Evolutionary conservation across 2,888 invertebrate species (phyloP).

Genomic region (Agrilus biguttatus): DNA sequence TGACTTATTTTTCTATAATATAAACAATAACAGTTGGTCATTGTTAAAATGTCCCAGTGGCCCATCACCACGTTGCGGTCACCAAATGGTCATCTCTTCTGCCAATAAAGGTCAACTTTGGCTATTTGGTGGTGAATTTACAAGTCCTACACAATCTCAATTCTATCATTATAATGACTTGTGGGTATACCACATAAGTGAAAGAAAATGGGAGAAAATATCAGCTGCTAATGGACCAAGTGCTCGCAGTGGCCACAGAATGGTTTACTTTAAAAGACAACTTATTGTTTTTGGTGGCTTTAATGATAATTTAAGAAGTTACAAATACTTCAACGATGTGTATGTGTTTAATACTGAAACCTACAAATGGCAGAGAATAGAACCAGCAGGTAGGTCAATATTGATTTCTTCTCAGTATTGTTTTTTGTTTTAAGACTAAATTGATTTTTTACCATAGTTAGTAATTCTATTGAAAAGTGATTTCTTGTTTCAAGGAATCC

Average conservation of each 20-base stretch:
- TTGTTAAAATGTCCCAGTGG: constrained; percentile 66
- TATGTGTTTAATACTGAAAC: constrained; percentile 67
- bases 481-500: constrained; percentile 17
- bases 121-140: constrained; percentile 86
- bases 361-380: constrained; percentile 62
- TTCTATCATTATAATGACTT: constrained; percentile 88
- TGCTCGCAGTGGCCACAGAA: constrained; percentile 78
- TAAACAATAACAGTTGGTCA: constrained; percentile 65
- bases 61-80: constrained; percentile 79
- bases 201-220: constrained; percentile 67
- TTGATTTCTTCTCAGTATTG: no score
- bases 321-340: constrained; percentile 80
- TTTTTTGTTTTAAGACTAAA: no score
- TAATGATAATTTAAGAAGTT: constrained; percentile 74
- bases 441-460: no score
- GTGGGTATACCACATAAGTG: constrained; percentile 67
- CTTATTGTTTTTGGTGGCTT: constrained; percentile 85
- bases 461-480: no score
- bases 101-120: constrained; percentile 61
- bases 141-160: constrained; percentile 78
- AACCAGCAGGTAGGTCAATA: constrained; percentile 35
- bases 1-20: constrained; percentile 72
- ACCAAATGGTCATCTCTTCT: constrained; percentile 68
- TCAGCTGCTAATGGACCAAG: constrained; percentile 61
- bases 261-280: constrained; percentile 65